phyloP scores from a whole-genome alignment of 2,113 vertebrate genomes.

The Lepisosteus osseus region DNA sequence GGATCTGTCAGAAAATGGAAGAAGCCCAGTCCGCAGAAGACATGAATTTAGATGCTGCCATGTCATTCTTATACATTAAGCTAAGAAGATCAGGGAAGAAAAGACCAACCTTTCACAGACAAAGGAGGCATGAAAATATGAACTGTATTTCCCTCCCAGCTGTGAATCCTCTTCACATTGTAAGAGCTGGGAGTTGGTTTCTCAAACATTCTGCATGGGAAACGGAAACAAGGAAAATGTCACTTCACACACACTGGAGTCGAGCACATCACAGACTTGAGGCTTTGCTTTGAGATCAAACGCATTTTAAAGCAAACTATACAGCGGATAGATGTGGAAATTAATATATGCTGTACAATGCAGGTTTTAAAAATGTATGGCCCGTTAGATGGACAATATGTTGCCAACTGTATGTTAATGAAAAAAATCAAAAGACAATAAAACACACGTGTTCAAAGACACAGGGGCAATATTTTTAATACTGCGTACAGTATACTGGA shows the following conservation, averaged over 20 bases:
- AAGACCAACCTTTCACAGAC: slow-evolving; percentile 50
- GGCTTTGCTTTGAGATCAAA: neutral
- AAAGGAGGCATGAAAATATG: slow-evolving; percentile 56
- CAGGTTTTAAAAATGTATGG: neutral
- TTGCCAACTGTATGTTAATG: no score
- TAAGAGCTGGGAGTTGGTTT: slow-evolving; percentile 66
- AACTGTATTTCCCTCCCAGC: slow-evolving; percentile 48
- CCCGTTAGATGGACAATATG: no score
- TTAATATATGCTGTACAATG: neutral
- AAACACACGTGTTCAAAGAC: no score
- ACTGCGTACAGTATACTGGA: no score
- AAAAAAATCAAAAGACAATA: no score
- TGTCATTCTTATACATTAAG: no score
- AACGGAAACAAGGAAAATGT: no score
- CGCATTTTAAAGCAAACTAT: neutral
- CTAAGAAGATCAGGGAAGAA: neutral
- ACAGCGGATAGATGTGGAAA: neutral
- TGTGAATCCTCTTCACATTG: slow-evolving; percentile 51
- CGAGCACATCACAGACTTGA: neutral
- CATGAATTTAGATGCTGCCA: no score
- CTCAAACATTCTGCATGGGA: slow-evolving; percentile 59
- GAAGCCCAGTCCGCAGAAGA: no score
- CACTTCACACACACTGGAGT: no score
- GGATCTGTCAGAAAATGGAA: slow-evolving; percentile 36
- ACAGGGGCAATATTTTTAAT: no score